Percentiles rank a stretch among this genome's conserved stretches.
Conservation (phyloP, 2,888 invertebrate genomes). For the Halictus quadricinctus region DNA sequence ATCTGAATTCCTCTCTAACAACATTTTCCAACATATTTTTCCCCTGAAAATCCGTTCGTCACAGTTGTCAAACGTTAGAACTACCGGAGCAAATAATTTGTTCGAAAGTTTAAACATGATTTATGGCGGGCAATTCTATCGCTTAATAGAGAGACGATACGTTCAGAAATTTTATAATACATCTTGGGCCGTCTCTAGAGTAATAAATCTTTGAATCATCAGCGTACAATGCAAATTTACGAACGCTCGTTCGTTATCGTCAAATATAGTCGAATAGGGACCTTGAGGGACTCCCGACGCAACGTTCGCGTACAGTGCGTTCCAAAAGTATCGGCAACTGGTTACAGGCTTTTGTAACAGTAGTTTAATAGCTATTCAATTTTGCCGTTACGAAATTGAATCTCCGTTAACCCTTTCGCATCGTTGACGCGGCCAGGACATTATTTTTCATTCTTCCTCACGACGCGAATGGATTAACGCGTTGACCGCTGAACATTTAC, state of each 20-base stretch:
- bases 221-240: neutral
- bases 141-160: neutral
- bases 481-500: too few species aligned
- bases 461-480: too few species aligned
- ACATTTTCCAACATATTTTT: neutral
- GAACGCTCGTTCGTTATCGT: neutral
- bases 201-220: neutral
- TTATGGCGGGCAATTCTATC: neutral
- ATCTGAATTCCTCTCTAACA: neutral
- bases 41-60: neutral
- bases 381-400: neutral
- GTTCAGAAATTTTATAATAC: neutral
- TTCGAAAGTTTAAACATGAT: neutral
- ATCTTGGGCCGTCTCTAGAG: neutral
- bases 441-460: too few species aligned
- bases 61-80: neutral
- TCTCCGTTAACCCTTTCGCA: too few species aligned
- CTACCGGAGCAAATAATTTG: fast-evolving
- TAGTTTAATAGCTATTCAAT: too few species aligned
- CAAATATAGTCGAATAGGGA: neutral
- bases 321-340: neutral
- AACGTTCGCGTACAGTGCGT: neutral
- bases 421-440: too few species aligned
- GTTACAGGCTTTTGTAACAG: neutral
- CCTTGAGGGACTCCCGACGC: neutral